These are phyloP conservation scores for Emys orbicularis DNA, from an alignment of 2,797 vertebrate species.

Conservation along the genomic window DNA sequence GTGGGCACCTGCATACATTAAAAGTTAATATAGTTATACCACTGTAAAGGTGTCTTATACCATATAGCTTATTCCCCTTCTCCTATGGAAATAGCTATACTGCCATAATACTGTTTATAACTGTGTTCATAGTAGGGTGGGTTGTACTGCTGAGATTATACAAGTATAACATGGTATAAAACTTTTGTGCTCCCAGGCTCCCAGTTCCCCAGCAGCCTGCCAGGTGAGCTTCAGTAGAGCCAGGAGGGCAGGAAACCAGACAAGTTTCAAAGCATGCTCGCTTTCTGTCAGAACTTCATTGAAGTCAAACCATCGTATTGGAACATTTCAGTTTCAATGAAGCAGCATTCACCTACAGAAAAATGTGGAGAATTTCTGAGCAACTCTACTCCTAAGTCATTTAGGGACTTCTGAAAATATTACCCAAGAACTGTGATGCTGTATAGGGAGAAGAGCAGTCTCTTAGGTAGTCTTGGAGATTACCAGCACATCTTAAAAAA, in stretches of 20 bases:
- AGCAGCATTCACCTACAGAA: background rate
- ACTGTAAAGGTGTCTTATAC: accelerated
- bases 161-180: background rate
- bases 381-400: background rate
- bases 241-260: accelerated
- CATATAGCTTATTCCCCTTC: background rate
- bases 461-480: background rate
- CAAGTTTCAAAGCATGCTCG: background rate
- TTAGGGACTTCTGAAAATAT: background rate
- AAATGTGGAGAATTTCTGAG: background rate
- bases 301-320: background rate
- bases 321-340: background rate
- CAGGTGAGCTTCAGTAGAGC: background rate
- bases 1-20: background rate
- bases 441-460: background rate
- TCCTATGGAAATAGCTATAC: background rate
- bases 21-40: background rate
- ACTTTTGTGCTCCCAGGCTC: background rate
- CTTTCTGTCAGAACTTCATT: background rate
- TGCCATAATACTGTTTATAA: background rate
- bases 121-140: background rate
- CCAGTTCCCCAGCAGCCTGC: background rate
- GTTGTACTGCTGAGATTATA: background rate
- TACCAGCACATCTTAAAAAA: background rate
- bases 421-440: background rate